Conservation (phyloP, 2,888 invertebrate genomes). For the Ochropleura plecta region DNA sequence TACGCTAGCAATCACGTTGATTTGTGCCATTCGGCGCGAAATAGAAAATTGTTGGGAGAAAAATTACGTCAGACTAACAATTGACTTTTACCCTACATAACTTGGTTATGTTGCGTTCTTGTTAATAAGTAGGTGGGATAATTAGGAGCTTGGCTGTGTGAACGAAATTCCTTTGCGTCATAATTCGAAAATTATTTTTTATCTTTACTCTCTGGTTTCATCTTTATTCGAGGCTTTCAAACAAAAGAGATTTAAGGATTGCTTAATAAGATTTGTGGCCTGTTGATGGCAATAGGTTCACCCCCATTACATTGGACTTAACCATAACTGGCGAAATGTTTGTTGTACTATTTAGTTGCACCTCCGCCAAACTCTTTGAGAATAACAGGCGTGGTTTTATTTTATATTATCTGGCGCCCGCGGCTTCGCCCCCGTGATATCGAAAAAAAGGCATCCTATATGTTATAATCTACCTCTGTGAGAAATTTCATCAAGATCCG, state of each 20-base stretch:
- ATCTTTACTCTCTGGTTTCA: neutral
- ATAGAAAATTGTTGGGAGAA: slow-evolving; percentile 69
- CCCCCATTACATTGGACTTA: too few species aligned
- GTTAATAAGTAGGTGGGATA: slow-evolving; percentile 32
- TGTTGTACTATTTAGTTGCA: too few species aligned
- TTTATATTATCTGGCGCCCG: too few species aligned
- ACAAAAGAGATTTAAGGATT: neutral
- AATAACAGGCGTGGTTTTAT: too few species aligned
- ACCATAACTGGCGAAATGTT: too few species aligned
- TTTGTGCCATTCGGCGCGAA: slow-evolving; percentile 67
- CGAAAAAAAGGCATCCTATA: too few species aligned
- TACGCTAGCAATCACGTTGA: slow-evolving; percentile 68
- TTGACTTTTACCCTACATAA: slow-evolving; percentile 63
- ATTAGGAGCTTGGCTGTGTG: slow-evolving; percentile 45
- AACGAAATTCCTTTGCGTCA: slow-evolving; percentile 32
- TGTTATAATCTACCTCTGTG: too few species aligned
- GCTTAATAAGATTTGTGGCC: too few species aligned
- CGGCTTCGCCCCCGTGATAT: too few species aligned
- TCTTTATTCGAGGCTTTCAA: neutral
- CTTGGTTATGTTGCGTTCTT: slow-evolving; percentile 40
- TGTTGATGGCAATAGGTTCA: too few species aligned
- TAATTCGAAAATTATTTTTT: slow-evolving; percentile 26
- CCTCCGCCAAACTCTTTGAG: too few species aligned
- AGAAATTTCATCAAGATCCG: too few species aligned
- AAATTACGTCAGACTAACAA: slow-evolving; percentile 65